These are phyloP conservation scores for Germaria angustata DNA, from an alignment of 2,888 invertebrate genomes.

Conservation along the genomic window DNA sequence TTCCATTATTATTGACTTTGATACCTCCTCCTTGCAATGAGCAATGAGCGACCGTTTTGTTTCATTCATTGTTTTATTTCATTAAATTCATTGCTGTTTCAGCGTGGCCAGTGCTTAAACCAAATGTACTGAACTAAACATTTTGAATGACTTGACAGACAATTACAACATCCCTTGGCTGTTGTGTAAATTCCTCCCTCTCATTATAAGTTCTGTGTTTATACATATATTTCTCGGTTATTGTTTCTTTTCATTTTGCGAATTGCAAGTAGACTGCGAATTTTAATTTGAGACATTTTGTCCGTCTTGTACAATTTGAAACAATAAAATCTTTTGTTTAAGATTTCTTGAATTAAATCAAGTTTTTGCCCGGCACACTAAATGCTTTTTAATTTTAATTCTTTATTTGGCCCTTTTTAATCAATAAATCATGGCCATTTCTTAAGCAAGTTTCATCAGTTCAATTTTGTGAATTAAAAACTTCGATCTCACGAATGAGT, in stretches of 20 bases:
- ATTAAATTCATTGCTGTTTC: constrained; percentile 57
- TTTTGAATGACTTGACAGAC: constrained; percentile 46
- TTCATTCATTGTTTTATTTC: constrained; percentile 51
- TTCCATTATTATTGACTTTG: constrained; percentile 59
- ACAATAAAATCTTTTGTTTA: neutral
- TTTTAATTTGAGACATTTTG: neutral
- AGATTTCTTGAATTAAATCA: too few species aligned
- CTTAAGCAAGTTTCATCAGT: too few species aligned
- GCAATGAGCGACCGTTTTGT: constrained; percentile 26
- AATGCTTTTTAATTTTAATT: too few species aligned
- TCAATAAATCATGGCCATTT: too few species aligned
- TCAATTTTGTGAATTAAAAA: too few species aligned
- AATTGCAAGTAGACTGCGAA: constrained; percentile 20
- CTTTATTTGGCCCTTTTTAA: too few species aligned
- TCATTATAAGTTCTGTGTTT: constrained; percentile 2
- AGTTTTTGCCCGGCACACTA: too few species aligned
- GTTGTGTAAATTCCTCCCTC: constrained; percentile 16
- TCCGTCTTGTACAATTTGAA: neutral
- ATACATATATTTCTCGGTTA: neutral
- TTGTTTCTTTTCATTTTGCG: constrained; percentile 15
- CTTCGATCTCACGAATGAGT: too few species aligned
- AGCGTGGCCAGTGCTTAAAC: constrained; percentile 16
- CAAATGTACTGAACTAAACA: constrained; percentile 4
- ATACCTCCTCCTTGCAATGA: constrained; percentile 44
- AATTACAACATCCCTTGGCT: constrained; percentile 40